Conservation (phyloP, 2,113 vertebrate species). For the Calonectris borealis region DNA sequence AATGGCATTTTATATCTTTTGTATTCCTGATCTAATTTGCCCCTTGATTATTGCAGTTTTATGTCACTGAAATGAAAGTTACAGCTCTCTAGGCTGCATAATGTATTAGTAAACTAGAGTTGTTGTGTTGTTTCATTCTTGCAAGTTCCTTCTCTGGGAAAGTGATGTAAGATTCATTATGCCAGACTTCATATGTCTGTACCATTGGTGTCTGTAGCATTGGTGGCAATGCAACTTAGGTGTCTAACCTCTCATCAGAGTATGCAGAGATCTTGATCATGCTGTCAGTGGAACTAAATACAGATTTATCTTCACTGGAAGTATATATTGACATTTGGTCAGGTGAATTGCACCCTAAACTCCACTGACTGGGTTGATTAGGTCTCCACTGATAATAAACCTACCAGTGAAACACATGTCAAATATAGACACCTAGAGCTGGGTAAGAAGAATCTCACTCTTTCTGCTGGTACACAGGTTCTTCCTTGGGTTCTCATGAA, state of each 20-base stretch:
- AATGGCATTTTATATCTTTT: neutral
- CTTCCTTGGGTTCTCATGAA: neutral
- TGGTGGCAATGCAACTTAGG: neutral
- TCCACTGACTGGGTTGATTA: neutral
- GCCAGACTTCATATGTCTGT: neutral
- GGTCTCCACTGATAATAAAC: neutral
- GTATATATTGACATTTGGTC: neutral
- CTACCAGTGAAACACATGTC: neutral
- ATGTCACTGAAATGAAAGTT: neutral
- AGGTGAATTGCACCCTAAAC: neutral
- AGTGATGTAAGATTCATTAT: neutral
- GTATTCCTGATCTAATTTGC: neutral
- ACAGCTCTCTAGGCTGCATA: neutral
- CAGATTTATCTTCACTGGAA: neutral
- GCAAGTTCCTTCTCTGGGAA: neutral
- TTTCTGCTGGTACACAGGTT: neutral
- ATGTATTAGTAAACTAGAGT: neutral
- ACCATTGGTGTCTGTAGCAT: neutral
- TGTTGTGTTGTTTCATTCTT: neutral
- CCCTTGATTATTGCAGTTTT: neutral
- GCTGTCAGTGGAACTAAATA: neutral
- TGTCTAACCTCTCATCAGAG: neutral
- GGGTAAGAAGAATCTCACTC: neutral
- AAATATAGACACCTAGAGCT: neutral
- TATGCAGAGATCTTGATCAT: neutral